Evolutionary conservation across 2,797 vertebrate species (phyloP).

Genomic region (Somateria mollissima): DNA sequence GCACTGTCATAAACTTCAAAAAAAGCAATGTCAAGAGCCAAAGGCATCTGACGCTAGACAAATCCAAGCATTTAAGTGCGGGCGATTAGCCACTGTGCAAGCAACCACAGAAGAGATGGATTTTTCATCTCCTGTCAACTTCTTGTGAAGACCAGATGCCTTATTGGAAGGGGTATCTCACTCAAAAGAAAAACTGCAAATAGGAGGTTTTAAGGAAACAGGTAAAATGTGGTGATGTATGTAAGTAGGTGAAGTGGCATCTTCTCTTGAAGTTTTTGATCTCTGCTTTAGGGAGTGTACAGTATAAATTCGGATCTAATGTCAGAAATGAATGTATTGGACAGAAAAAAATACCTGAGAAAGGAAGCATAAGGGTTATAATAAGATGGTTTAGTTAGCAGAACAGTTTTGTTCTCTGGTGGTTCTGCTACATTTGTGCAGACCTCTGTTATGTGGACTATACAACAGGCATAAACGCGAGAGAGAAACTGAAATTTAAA

Average conservation of each 20-base stretch:
- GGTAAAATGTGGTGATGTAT: background rate
- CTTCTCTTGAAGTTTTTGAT: background rate
- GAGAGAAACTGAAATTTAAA: background rate
- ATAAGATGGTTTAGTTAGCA: background rate
- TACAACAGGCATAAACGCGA: background rate
- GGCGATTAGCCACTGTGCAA: background rate
- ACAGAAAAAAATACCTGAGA: background rate
- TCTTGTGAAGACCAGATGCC: background rate
- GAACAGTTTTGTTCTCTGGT: background rate
- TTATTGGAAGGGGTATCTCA: background rate
- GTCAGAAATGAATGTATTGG: background rate
- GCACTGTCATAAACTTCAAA: background rate
- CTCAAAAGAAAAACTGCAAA: background rate
- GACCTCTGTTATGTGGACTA: background rate
- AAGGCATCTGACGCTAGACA: background rate
- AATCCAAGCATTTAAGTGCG: background rate
- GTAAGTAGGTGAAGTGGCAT: background rate
- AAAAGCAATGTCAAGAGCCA: background rate
- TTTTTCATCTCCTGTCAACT: background rate
- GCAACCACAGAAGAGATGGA: background rate
- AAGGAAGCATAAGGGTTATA: background rate
- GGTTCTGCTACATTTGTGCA: background rate
- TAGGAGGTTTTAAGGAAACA: background rate
- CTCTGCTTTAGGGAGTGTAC: background rate
- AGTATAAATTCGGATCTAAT: background rate